These are phyloP conservation scores for Melanchra persicariae DNA, from an alignment of 2,888 invertebrate genomes.

Conservation along the genomic window DNA sequence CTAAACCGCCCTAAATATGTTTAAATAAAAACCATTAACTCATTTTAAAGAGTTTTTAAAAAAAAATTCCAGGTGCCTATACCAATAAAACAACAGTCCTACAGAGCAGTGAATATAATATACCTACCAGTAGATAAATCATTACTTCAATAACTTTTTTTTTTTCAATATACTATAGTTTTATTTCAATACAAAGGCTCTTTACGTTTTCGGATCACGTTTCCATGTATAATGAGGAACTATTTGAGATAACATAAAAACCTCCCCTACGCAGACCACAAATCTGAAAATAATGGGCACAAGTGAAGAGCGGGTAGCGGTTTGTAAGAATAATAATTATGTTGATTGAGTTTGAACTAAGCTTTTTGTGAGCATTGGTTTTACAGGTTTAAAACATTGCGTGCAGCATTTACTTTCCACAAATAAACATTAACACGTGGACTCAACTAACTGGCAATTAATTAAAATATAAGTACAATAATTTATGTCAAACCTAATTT, in stretches of 20 bases:
- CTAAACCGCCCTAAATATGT: too few relatives aligned
- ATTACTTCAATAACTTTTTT: conserved; percentile 23
- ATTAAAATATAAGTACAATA: too few relatives aligned
- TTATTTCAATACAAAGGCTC: conserved; percentile 42
- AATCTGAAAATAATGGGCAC: conserved; percentile 63
- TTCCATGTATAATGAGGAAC: conserved; percentile 55
- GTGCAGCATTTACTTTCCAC: too few relatives aligned
- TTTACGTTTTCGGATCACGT: conserved; percentile 59
- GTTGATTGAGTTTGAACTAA: background rate
- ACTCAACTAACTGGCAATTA: too few relatives aligned
- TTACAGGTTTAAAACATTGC: too few relatives aligned
- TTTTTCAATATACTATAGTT: conserved; percentile 8
- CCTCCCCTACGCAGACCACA: conserved; percentile 65
- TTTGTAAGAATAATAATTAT: background rate
- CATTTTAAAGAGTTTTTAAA: too few relatives aligned
- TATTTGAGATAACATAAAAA: conserved; percentile 64
- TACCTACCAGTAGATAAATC: background rate
- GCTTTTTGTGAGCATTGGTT: background rate
- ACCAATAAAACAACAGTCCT: too few relatives aligned
- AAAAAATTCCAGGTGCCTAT: too few relatives aligned
- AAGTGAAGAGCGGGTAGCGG: conserved; percentile 42
- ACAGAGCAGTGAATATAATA: too few relatives aligned
- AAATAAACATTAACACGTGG: too few relatives aligned
- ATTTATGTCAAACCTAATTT: too few relatives aligned
- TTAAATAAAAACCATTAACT: too few relatives aligned